These are phyloP conservation scores for Apodemia duryi DNA, from an alignment of 2,888 invertebrate species.

Conservation along the genomic window DNA sequence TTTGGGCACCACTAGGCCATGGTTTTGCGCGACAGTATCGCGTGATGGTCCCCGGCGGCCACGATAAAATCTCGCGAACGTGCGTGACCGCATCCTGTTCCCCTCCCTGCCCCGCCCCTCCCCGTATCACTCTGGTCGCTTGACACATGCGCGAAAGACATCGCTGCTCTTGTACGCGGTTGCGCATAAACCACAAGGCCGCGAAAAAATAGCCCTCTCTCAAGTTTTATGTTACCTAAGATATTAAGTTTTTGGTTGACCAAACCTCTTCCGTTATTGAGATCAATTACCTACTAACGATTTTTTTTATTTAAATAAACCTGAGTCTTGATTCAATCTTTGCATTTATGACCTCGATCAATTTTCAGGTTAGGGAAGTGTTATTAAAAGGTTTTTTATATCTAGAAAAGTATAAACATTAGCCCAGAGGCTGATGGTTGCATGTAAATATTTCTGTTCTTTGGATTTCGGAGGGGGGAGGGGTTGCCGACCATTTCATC, in stretches of 20 bases:
- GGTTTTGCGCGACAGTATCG: constrained; percentile 28
- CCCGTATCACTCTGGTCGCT: constrained; percentile 25
- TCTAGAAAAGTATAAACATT: too few species aligned
- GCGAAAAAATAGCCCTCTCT: constrained; percentile 15
- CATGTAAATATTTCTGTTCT: too few species aligned
- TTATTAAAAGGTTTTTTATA: too few species aligned
- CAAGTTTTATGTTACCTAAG: constrained; percentile 26
- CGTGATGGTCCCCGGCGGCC: constrained; percentile 32
- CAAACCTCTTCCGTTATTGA: neutral
- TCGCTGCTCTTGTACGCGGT: constrained; percentile 33
- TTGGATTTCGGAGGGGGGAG: too few species aligned
- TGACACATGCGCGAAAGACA: constrained; percentile 27
- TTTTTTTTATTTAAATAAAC: too few species aligned
- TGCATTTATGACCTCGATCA: too few species aligned
- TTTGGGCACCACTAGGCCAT: constrained; percentile 24
- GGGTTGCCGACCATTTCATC: too few species aligned
- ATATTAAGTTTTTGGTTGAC: constrained; percentile 11
- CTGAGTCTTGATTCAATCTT: too few species aligned
- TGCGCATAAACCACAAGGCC: constrained; percentile 28
- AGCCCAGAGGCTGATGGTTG: too few species aligned
- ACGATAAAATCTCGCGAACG: constrained; percentile 41
- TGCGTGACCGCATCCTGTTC: constrained; percentile 66
- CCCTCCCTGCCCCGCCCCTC: constrained; percentile 30
- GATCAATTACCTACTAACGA: too few species aligned
- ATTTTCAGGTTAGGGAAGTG: too few species aligned